Evolutionary conservation across 2,888 invertebrate genomes (phyloP).

Genomic region (Patella pellucida): DNA sequence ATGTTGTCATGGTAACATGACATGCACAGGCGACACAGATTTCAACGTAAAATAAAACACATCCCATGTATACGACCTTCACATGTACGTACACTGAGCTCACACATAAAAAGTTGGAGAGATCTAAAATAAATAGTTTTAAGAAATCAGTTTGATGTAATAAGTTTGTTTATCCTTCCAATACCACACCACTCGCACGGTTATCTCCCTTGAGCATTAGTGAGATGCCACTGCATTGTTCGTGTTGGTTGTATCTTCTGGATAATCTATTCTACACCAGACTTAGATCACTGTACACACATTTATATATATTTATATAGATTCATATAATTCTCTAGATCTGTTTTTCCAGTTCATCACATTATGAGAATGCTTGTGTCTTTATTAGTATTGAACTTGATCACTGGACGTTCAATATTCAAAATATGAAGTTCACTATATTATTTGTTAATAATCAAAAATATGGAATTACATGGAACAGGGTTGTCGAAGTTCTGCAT

Average conservation of each 20-base stretch:
- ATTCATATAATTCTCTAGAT: too few relatives aligned
- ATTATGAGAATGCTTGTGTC: too few relatives aligned
- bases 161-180: neutral
- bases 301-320: too few relatives aligned
- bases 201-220: conserved; percentile 7
- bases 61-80: neutral
- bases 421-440: too few relatives aligned
- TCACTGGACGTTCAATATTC: too few relatives aligned
- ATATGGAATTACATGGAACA: too few relatives aligned
- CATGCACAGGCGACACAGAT: conserved; percentile 3
- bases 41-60: neutral
- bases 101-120: conserved; percentile 1
- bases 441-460: too few relatives aligned
- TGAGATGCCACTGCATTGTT: neutral
- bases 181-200: neutral
- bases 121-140: conserved; percentile 8
- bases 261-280: too few relatives aligned
- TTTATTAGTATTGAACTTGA: too few relatives aligned
- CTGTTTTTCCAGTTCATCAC: too few relatives aligned
- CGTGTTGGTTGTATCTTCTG: neutral
- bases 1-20: neutral
- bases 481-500: too few relatives aligned
- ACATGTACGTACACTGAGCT: conserved; percentile 1
- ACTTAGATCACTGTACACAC: too few relatives aligned
- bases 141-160: conserved; percentile 1